Conservation (phyloP, 2,888 invertebrate genomes). For the Spodoptera picta region DNA sequence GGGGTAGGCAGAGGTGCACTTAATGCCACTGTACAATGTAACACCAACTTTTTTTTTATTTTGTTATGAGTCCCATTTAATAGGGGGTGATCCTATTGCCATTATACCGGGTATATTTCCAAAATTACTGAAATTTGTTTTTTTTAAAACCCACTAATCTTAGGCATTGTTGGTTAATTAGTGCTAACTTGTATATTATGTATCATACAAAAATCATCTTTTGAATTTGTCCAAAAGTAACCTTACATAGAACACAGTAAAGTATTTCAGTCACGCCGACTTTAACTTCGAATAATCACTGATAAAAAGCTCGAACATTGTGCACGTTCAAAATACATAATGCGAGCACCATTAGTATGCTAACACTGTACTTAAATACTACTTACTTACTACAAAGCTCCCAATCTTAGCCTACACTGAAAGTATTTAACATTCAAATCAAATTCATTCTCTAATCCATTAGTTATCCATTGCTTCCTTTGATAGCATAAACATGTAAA, state of each 20-base stretch:
- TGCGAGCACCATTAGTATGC: slow-evolving; percentile 28
- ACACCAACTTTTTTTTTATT: no score
- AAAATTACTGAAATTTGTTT: no score
- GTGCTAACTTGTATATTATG: no score
- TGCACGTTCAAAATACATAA: slow-evolving; percentile 30
- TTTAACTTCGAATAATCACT: slow-evolving; percentile 24
- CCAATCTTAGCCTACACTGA: slow-evolving; percentile 20
- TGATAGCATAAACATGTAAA: slow-evolving; percentile 2
- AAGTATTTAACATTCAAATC: slow-evolving; percentile 15
- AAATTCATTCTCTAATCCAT: slow-evolving; percentile 24
- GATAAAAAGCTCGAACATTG: slow-evolving; percentile 22
- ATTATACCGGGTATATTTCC: no score
- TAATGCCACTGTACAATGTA: no score
- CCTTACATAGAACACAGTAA: background rate
- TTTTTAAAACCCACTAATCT: no score
- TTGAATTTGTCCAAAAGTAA: no score
- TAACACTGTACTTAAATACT: slow-evolving; percentile 18
- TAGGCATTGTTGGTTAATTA: no score
- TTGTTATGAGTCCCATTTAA: no score
- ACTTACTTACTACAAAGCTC: slow-evolving; percentile 22
- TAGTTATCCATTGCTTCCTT: slow-evolving; percentile 13
- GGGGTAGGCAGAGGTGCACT: no score
- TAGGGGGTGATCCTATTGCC: no score
- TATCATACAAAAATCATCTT: no score
- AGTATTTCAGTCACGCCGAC: slow-evolving; percentile 34